Percentiles rank a stretch among this genome's conserved stretches.
Evolutionary conservation across 2,888 invertebrate species (phyloP).

Genomic region (Hydroisotoma schaefferi): DNA sequence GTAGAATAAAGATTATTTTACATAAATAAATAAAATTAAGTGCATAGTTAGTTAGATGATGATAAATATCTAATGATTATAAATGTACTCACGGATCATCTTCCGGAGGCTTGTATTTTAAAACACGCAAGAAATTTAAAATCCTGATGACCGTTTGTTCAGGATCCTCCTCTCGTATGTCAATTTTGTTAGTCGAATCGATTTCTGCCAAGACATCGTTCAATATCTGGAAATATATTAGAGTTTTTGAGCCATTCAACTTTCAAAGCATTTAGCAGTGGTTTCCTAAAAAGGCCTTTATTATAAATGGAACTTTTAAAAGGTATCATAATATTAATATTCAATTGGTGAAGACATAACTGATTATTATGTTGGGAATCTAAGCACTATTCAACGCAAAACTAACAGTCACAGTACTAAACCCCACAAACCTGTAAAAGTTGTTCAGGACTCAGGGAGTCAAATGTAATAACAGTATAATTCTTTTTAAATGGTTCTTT

Average conservation of each 20-base stretch:
- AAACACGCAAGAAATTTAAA: slow-evolving; percentile 66
- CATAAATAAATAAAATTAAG: too few relatives aligned
- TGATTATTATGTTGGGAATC: too few relatives aligned
- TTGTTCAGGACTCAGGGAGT: slow-evolving; percentile 70
- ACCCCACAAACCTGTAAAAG: slow-evolving; percentile 61
- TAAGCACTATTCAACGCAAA: not conserved
- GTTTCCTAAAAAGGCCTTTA: too few relatives aligned
- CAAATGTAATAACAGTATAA: slow-evolving; percentile 80
- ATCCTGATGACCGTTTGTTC: slow-evolving; percentile 72
- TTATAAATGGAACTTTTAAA: not conserved
- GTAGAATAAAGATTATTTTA: slow-evolving; percentile 20
- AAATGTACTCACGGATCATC: slow-evolving; percentile 53
- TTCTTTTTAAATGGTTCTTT: slow-evolving; percentile 66
- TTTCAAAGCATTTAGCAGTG: not conserved
- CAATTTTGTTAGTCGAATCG: slow-evolving; percentile 67
- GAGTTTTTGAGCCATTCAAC: slow-evolving; percentile 5
- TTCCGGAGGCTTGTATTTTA: slow-evolving; percentile 72
- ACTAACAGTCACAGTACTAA: too few relatives aligned
- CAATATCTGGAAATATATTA: slow-evolving; percentile 59
- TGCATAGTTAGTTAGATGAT: not conserved
- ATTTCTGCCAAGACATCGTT: slow-evolving; percentile 71
- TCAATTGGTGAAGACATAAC: not conserved
- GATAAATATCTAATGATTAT: not conserved
- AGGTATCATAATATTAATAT: not conserved
- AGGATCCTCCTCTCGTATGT: slow-evolving; percentile 66